These are phyloP conservation scores for Pocillopora grandis DNA, from an alignment of 92 coral and sea anemone species.

Conservation along the genomic window DNA sequence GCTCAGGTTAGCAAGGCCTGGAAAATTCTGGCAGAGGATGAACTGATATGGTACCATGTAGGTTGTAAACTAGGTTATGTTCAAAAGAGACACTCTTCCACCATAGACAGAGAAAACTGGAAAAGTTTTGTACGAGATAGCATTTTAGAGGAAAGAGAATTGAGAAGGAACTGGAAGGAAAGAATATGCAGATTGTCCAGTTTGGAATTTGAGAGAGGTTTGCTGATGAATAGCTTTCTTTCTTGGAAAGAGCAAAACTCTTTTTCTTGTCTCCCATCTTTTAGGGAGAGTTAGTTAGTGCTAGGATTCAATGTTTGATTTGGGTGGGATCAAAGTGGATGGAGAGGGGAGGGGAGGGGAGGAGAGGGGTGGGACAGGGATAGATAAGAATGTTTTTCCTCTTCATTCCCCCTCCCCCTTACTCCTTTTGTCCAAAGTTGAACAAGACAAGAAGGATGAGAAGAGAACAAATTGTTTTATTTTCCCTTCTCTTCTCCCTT, in stretches of 20 bases:
- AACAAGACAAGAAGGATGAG: too few relatives aligned
- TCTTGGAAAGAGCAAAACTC: neutral
- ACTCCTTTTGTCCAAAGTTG: too few relatives aligned
- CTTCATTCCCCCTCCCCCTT: too few relatives aligned
- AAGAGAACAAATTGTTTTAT: too few relatives aligned
- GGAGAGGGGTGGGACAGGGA: too few relatives aligned
- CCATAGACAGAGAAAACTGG: constrained; percentile 66
- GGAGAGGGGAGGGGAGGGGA: too few relatives aligned
- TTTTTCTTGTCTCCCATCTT: too few relatives aligned
- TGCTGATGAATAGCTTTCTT: neutral
- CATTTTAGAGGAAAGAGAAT: constrained; percentile 50
- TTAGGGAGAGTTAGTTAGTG: too few relatives aligned
- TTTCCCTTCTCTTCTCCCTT: too few relatives aligned
- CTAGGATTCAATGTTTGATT: too few relatives aligned
- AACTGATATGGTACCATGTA: constrained; percentile 74
- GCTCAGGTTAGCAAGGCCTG: constrained; percentile 83
- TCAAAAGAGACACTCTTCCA: neutral
- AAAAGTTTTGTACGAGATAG: constrained; percentile 63
- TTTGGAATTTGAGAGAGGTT: constrained; percentile 94
- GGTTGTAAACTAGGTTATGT: constrained; percentile 68
- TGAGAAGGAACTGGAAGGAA: constrained; percentile 88
- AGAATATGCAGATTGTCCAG: constrained; percentile 74
- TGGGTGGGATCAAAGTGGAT: too few relatives aligned
- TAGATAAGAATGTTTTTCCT: too few relatives aligned
- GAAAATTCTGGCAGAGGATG: constrained; percentile 86